phyloP scores from a whole-genome alignment of 2,113 vertebrate genomes.

The Athene cunicularia region DNA sequence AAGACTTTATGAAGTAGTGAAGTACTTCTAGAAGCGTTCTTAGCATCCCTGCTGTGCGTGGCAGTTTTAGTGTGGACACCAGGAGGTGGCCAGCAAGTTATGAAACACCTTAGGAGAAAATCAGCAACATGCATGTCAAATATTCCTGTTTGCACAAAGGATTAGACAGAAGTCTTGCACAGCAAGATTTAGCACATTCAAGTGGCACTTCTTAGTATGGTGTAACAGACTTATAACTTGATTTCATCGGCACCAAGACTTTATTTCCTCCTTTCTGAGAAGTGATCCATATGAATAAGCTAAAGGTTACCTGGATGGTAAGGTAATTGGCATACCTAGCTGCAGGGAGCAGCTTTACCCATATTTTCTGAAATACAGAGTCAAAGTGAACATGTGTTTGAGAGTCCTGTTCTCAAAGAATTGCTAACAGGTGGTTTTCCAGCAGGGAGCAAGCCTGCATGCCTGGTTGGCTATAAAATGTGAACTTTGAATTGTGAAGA shows the following conservation, averaged over 20 bases:
- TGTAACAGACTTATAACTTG: neutral
- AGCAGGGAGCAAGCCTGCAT: neutral
- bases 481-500: slow-evolving; percentile 66
- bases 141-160: neutral
- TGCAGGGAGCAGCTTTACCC: neutral
- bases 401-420: neutral
- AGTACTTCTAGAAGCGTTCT: neutral
- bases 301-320: neutral
- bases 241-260: neutral
- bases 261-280: slow-evolving; percentile 19
- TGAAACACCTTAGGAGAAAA: slow-evolving; percentile 52
- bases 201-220: neutral
- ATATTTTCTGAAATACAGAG: neutral
- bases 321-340: neutral
- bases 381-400: neutral
- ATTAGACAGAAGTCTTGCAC: neutral
- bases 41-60: neutral
- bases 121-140: neutral
- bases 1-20: neutral
- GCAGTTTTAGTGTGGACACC: neutral
- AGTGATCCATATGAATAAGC: neutral
- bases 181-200: neutral
- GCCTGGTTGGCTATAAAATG: slow-evolving; percentile 32
- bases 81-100: neutral
- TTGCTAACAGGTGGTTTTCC: neutral